A percentile compares a stretch with the other conserved stretches of the same genome.
Conservation (phyloP, 2,888 invertebrate species). For the Pemphredon lugubris region DNA sequence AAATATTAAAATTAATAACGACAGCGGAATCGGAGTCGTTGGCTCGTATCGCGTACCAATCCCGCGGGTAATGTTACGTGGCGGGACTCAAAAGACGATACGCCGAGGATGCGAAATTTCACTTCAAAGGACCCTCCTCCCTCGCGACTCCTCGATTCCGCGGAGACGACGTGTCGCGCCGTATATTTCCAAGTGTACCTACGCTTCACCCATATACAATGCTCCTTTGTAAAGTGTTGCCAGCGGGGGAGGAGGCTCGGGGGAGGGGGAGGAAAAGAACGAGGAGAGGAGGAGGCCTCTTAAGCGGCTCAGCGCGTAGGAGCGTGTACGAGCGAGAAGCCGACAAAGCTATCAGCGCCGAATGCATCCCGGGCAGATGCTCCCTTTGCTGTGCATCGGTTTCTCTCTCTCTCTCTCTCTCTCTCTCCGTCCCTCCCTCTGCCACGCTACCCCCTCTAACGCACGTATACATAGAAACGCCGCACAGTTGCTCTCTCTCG, state of each 20-base stretch:
- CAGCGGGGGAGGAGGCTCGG: constrained; percentile 20
- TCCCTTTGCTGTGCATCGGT: constrained; percentile 43
- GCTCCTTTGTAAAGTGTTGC: constrained; percentile 42
- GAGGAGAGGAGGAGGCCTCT: constrained; percentile 64
- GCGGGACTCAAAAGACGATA: too few species aligned
- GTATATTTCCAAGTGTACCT: constrained; percentile 6
- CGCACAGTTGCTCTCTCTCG: constrained; percentile 54
- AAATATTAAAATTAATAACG: too few species aligned
- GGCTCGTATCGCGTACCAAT: too few species aligned
- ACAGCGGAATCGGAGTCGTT: too few species aligned
- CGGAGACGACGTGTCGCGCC: not conserved
- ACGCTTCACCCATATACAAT: constrained; percentile 11
- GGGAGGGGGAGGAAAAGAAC: too few species aligned
- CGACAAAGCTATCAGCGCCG: constrained; percentile 77
- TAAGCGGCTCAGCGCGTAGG: constrained; percentile 72
- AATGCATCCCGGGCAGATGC: constrained; percentile 66
- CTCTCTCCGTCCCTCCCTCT: constrained; percentile 11
- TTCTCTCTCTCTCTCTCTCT: not conserved
- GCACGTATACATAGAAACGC: too few species aligned
- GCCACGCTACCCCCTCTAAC: constrained; percentile 15
- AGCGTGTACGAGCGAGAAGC: constrained; percentile 70
- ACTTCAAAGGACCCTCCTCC: not conserved
- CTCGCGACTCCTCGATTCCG: not conserved
- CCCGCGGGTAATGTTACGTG: too few species aligned
- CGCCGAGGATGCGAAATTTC: not conserved